Conservation (phyloP, 1,140 invertebrate genomes). For the Drosophila cardini region DNA sequence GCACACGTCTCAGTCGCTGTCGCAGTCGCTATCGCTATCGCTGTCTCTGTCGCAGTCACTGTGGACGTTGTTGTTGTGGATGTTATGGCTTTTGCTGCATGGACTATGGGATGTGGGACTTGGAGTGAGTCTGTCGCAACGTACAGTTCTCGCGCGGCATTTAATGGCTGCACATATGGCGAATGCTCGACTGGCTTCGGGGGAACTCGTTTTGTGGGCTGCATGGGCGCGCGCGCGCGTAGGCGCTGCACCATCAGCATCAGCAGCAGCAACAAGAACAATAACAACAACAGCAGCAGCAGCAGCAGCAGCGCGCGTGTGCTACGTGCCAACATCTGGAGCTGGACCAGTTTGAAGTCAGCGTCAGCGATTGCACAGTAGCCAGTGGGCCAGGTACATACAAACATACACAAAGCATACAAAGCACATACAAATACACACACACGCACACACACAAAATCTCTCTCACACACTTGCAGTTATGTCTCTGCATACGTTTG, state of each 20-base stretch:
- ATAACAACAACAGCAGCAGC: slow-evolving; percentile 16
- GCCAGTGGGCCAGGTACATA: slow-evolving; percentile 58
- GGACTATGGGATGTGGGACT: slow-evolving; percentile 21
- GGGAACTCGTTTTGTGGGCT: slow-evolving; percentile 77
- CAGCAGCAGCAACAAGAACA: slow-evolving; percentile 28
- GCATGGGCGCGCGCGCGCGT: slow-evolving; percentile 65
- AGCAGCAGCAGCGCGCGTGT: slow-evolving; percentile 66
- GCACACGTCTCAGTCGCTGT: slow-evolving; percentile 64
- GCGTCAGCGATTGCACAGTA: slow-evolving; percentile 52
- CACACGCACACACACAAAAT: slow-evolving; percentile 5
- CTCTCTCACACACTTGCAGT: slow-evolving; percentile 1
- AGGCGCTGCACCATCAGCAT: slow-evolving; percentile 54
- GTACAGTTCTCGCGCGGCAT: slow-evolving; percentile 73
- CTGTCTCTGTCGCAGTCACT: slow-evolving; percentile 12
- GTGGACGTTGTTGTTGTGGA: slow-evolving; percentile 1
- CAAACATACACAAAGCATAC: background rate
- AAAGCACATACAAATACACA: slow-evolving; percentile 10
- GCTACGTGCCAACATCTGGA: slow-evolving; percentile 77
- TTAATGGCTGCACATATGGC: slow-evolving; percentile 71
- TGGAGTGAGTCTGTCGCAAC: slow-evolving; percentile 40
- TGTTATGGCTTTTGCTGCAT: slow-evolving; percentile 9
- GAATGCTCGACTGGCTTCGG: slow-evolving; percentile 49
- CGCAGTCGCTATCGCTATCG: slow-evolving; percentile 8
- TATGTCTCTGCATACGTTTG: slow-evolving; percentile 17
- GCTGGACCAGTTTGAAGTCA: slow-evolving; percentile 67